Conservation (phyloP, 2,113 vertebrate species). For the Nyctibius bracteatus region DNA sequence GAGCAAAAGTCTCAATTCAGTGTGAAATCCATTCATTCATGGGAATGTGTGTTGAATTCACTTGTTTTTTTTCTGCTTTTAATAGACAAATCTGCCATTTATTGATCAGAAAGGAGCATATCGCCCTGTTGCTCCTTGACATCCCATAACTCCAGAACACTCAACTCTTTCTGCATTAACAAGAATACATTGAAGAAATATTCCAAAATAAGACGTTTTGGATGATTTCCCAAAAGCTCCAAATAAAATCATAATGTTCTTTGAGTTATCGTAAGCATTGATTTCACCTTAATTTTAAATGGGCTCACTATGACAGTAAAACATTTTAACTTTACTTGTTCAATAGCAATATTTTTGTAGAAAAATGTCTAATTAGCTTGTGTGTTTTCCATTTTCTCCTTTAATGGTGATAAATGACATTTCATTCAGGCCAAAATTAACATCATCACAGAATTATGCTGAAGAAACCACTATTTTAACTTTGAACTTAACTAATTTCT, state of each 20-base stretch:
- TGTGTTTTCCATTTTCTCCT: background rate
- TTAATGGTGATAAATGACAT: constrained; percentile 11
- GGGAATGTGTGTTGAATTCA: background rate
- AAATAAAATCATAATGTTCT: background rate
- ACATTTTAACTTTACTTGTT: background rate
- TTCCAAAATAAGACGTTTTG: background rate
- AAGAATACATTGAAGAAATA: background rate
- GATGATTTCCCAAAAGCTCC: background rate
- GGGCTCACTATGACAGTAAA: background rate
- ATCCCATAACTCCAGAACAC: background rate
- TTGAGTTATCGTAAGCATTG: background rate
- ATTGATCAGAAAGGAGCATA: background rate
- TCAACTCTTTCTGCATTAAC: background rate
- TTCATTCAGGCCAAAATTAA: background rate
- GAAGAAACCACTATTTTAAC: background rate
- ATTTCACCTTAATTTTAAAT: constrained; percentile 34
- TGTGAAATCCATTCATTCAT: background rate
- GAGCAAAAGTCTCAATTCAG: background rate
- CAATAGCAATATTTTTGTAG: background rate
- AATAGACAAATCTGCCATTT: background rate
- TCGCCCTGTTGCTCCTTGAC: background rate
- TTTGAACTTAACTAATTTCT: background rate
- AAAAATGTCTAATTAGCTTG: background rate
- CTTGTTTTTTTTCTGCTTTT: background rate
- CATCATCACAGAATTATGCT: background rate